Evolutionary conservation across 2,113 vertebrate genomes (phyloP), one percentile per base, ranked within the genome.

Genomic region (Trematocara zebra): DNA sequence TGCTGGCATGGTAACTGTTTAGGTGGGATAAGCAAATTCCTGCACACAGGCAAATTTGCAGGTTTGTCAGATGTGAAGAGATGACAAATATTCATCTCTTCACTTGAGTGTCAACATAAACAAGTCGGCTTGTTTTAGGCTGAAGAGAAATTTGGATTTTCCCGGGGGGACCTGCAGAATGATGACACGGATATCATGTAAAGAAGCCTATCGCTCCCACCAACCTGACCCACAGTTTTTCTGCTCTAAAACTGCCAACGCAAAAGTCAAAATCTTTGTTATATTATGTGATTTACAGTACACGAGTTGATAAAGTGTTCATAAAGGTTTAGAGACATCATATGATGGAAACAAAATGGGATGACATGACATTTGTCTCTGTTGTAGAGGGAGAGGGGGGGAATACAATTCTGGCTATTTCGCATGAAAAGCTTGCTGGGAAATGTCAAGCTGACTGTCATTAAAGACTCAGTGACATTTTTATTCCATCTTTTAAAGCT

Each of bases 381-480:
- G 78, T 72, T 90, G 81, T 78, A 42, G 53, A 28, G 54, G 37
- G 11, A 53, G 44, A 4, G 8, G 20, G 5, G 26, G 79, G 44
- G 15, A 78, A 80, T 61, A 67, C 61, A 87, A 86, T 69, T 90
- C 67, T 42, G 78, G 83, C 52, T 84, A 82, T 87, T 90, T 90
- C 64, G 49, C 15, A 79, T 82, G 81, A 93, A 91, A 89, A 85
- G 72, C 86, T 92, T 83, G 72, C 72, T 44, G 80, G 84, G 69
- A 95, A 96, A 96, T 95, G 94, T 96, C 95, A 94, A 88, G 84
- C 81, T 53, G 78, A 72, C 89, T 93, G 93, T 93, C 93, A 93
- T 94, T 91, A 93, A 94, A 95, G 90, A 87, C 74, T 11, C 61
- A 53, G 79, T 94, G 95, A 94, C 95, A 94, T 94, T 96, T 96